Base-by-base conservation (phyloP, 2,113 vertebrate species). In the Cryptomyrus ogoouensis region DNA sequence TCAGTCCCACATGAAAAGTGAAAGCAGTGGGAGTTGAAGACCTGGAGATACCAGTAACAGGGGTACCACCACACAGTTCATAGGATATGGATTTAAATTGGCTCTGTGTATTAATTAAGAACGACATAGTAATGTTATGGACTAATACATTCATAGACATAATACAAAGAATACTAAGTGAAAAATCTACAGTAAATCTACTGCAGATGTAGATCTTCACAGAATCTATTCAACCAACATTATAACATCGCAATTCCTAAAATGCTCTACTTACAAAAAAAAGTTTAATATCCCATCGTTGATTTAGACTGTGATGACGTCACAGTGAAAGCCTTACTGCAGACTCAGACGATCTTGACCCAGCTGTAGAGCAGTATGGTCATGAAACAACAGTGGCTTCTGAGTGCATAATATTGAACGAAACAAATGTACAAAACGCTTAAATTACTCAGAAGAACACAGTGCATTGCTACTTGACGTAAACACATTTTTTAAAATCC, bases 381-480 rank as follows among this genome's bases (percentile, higher is more conserved):
- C 27, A 39, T 35, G 31, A 50, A 53, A 87, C 31, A 87, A 56
- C 12, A 87, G 49, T 56, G 31, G 49, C 56, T 44, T 66, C 87
- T 88, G 35, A 21, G 35, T 88, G 87, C 56, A 66, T 58, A 88
- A 66, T 42, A 24, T 44, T 44, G 56, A 62, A 53, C 17, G 35
- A 88, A 88, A 2, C 19, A 88, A 39, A 66, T 88, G 56, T 62
- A 88, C 87, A 62, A 46, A 42, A 88, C 9, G 49, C 83, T 47
- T 47, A 52, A 44, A 31, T 52, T 35, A 35, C n/a, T 52, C 49
- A 4, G 42, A 44, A 24, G 39, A 88, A 88, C 27, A 88, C 87
- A 88, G 87, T 31, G 87, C 56, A 50, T 35, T 77, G 62, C 88
- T 77, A 19, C 88, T 50, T 17, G 56, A 80, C 77, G 88, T 77